Percentiles rank a stretch among this genome's conserved stretches.
Evolutionary conservation across 2,797 vertebrate genomes (phyloP).

Genomic region (Phyllotis vaccarum): DNA sequence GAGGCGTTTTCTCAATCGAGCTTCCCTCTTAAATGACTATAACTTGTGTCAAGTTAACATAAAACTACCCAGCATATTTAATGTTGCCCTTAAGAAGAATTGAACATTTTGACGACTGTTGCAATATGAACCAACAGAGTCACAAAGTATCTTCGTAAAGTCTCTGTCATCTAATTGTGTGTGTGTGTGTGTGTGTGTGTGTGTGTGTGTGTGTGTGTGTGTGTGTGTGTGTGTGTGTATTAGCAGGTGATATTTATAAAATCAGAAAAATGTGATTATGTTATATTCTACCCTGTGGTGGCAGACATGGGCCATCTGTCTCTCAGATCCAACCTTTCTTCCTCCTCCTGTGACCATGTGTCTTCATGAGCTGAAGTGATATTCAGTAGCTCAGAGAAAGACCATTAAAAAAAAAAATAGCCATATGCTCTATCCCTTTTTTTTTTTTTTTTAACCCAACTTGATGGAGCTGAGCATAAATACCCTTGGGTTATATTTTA

Average conservation of each 20-base stretch:
- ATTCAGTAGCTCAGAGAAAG: neutral
- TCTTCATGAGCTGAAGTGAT: neutral
- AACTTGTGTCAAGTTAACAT: neutral
- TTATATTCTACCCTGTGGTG: neutral
- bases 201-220: neutral
- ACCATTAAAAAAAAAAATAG: neutral
- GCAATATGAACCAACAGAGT: neutral
- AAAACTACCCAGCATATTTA: neutral
- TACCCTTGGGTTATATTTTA: neutral
- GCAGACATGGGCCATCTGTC: neutral
- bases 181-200: neutral
- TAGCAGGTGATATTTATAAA: neutral
- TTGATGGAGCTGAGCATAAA: conserved; percentile 31
- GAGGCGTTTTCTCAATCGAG: neutral
- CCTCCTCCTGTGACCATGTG: neutral
- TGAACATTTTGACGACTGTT: neutral
- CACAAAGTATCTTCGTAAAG: neutral
- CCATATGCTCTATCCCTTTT: neutral
- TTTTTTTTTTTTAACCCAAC: neutral
- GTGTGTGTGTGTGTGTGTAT: conserved; percentile 29
- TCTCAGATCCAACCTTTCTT: neutral
- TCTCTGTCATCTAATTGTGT: conserved; percentile 45
- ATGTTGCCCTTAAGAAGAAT: neutral
- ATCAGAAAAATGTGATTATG: neutral
- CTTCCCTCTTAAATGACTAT: neutral